These are phyloP conservation scores for Yponomeuta plumbellus DNA, from an alignment of 2,888 invertebrate species.

Conservation along the genomic window DNA sequence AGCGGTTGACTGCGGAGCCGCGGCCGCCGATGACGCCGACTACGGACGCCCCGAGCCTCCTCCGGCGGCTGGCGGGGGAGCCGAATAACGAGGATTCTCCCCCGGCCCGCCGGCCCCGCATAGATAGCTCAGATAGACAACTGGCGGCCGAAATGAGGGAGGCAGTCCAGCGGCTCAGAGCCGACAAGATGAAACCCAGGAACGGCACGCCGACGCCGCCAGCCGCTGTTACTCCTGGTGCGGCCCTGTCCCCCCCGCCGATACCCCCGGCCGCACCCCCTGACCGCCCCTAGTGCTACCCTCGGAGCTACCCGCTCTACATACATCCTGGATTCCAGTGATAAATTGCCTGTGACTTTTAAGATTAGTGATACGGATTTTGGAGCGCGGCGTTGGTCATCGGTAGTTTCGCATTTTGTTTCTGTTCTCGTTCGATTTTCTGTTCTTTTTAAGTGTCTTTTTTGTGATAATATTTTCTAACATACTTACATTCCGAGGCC, in stretches of 20 bases:
- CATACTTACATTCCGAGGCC: slow-evolving; percentile 55
- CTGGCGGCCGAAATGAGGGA: slow-evolving; percentile 71
- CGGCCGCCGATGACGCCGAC: slow-evolving; percentile 34
- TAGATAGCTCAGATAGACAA: slow-evolving; percentile 66
- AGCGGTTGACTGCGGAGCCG: slow-evolving; percentile 48
- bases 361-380: slow-evolving; percentile 4
- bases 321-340: slow-evolving; percentile 25
- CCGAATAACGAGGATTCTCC: slow-evolving; percentile 59
- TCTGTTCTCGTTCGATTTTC: slow-evolving; percentile 41
- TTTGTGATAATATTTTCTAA: slow-evolving; percentile 68
- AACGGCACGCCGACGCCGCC: slow-evolving; percentile 59
- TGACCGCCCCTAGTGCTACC: slow-evolving; percentile 41
- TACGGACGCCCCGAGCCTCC: slow-evolving; percentile 78
- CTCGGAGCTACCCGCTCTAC: slow-evolving; percentile 24
- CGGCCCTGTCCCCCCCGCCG: slow-evolving; percentile 36
- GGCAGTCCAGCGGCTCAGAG: slow-evolving; percentile 66
- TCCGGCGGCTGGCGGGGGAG: slow-evolving; percentile 84
- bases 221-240: slow-evolving; percentile 32
- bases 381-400: slow-evolving; percentile 8
- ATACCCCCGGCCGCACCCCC: slow-evolving; percentile 39
- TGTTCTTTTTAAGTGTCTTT: slow-evolving; percentile 31
- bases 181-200: slow-evolving; percentile 60
- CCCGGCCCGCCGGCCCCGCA: slow-evolving; percentile 65
- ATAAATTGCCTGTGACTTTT: slow-evolving; percentile 23
- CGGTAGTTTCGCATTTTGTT: slow-evolving; percentile 13